Base-by-base conservation (phyloP, 2,888 invertebrate species). In the Prosapia bicincta region DNA sequence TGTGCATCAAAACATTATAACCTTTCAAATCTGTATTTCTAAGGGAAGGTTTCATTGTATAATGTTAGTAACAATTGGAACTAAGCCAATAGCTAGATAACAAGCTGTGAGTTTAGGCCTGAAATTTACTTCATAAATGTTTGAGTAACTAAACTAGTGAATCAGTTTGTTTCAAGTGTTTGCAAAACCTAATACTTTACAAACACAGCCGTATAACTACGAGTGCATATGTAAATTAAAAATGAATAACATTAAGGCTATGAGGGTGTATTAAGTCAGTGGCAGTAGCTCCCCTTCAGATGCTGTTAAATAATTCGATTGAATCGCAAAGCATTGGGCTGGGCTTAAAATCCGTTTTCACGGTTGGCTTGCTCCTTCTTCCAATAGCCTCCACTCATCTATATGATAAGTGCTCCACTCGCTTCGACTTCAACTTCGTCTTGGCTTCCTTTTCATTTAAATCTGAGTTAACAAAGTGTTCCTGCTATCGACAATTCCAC, bases 271-370 rank as follows among this genome's bases (percentile, higher is more conserved):
- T 54, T 54, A 54, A 54, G 54, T 54, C 54, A 54, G 54, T n/a
- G 3, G 20, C 54, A 54, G 38, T 13, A 3, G 54, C 54, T 74
- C 74, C 65, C 68, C 74, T 43, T 69, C 26, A 66, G 66, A 68
- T 54, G 74, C 74, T 74, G 74, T 74, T 76, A 76, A 76, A 76
- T 76, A 76, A 73, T 76, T 76, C 76, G 76, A 76, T 76, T 76
- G 76, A 76, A 76, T 76, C 69, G 26, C 74, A 38, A 66, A 69
- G 69, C 26, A 26, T 67, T n/a, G 26, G 69, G 54, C 69, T 69
- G 54, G 74, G 74, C 69, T 76, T 72, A 76, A 72, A 76, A 76
- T 76, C 76, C 76, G 76, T 76, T 76, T 76, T 76, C 76, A 76
- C 76, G 76, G 73, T 70, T 66, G 76, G 74, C 66, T 71, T 69